Evolutionary conservation across 2,888 invertebrate species (phyloP), one percentile per base, ranked within the genome.

Genomic region (Mythimna ferrago): DNA sequence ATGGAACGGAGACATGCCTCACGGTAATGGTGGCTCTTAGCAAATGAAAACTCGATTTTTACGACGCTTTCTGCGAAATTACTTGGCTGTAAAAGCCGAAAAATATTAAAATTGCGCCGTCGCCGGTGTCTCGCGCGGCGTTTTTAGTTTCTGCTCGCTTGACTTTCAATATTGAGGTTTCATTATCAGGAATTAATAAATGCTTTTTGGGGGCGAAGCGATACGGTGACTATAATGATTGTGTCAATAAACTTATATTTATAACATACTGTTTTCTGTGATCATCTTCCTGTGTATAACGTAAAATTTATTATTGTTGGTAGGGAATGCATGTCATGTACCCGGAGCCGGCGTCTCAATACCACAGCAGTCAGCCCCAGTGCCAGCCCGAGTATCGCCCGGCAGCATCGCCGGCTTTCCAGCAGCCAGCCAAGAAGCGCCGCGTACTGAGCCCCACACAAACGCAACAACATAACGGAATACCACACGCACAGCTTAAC

Each of bases 241-340:
- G 16, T 32, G 21, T 56, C 48, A 56, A 26, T 35, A 16, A 10
- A 2, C 26, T 10, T 26, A 21, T 48, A 48, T 48, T 48, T 58
- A 21, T 9, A 14, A 11, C 26, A 32, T 53, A n/a, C 9, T n/a
- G n/a, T 64, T 4, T 21, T 26, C 14, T 58, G 14, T 48, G 16
- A 16, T 48, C 16, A 1, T 11, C 4, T 76, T 57, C 41, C 16
- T 66, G 11, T 80, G 54, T 64, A 67, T 77, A 80, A 78, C 66
- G 66, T 71, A 21, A 74, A 11, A 73, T 16, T 71, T 69, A 26
- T 77, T 41, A 57, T 86, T 85, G 81, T 82, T 84, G 76, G 38
- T 96, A 98, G 98, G 98, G 98, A 97, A 97, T 97, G 98, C 98
- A 97, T 98, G 98, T 98, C 98, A 98, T 98, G 98, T 98, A 97